These are phyloP conservation scores for Hemicordylus capensis DNA, from an alignment of 2,113 vertebrate species.

Conservation along the genomic window DNA sequence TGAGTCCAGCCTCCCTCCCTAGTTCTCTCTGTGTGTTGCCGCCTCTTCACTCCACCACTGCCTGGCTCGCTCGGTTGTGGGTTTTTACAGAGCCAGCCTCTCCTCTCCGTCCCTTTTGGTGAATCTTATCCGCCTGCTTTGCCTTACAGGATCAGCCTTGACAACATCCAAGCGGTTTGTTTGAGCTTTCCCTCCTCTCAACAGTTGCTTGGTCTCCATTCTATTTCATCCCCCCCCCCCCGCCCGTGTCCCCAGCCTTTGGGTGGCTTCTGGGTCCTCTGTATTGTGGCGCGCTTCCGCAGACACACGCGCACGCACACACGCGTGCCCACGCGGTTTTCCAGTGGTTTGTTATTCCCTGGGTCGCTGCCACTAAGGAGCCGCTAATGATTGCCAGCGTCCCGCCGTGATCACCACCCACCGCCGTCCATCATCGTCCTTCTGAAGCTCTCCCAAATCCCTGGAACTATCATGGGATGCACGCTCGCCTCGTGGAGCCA, in stretches of 20 bases:
- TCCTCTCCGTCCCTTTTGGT: neutral
- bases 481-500: constrained; percentile 47
- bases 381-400: constrained; percentile 49
- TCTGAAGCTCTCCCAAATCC: neutral
- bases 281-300: neutral
- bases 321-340: neutral
- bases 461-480: constrained; percentile 67
- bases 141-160: constrained; percentile 26
- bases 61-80: neutral
- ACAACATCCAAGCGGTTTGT: neutral
- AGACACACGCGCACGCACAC: neutral
- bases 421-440: neutral
- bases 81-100: neutral
- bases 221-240: too few species aligned
- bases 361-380: constrained; percentile 46
- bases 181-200: neutral
- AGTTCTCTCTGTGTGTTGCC: constrained; percentile 7
- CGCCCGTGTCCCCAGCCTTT: neutral
- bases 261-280: neutral
- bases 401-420: constrained; percentile 11
- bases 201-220: neutral
- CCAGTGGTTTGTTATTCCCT: constrained; percentile 27
- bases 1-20: constrained; percentile 32
- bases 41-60: neutral
- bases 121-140: constrained; percentile 24